phyloP scores from a whole-genome alignment of 2,888 invertebrate species.

The Spilosoma lubricipeda region DNA sequence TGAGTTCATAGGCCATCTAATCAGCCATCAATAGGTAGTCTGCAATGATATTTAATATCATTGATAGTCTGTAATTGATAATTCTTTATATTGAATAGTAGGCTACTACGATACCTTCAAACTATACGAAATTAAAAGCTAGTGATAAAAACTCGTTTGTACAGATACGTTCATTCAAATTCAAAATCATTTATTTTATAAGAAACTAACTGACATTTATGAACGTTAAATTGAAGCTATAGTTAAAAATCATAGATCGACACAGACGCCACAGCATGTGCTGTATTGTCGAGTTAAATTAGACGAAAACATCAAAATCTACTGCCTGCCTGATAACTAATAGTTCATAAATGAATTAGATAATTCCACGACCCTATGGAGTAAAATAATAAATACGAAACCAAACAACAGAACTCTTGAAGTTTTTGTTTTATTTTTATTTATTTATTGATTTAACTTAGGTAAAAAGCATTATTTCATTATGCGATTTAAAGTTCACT shows the following conservation, averaged over 20 bases:
- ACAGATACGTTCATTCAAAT: not conserved
- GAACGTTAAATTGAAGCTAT: too few relatives aligned
- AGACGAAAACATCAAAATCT: too few relatives aligned
- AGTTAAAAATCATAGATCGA: too few relatives aligned
- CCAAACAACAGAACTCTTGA: not conserved
- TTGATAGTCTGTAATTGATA: constrained; percentile 15
- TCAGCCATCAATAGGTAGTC: constrained; percentile 46
- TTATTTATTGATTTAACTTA: not conserved
- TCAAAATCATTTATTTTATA: too few relatives aligned
- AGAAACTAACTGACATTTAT: too few relatives aligned
- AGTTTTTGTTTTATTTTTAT: not conserved
- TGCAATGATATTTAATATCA: too few relatives aligned
- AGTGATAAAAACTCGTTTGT: not conserved
- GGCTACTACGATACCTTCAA: not conserved
- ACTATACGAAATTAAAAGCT: not conserved
- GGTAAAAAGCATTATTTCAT: not conserved
- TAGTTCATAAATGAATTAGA: not conserved
- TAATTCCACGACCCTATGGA: not conserved
- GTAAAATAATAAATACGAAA: not conserved
- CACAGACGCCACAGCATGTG: too few relatives aligned
- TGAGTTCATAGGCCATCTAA: constrained; percentile 66
- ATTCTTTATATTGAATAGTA: too few relatives aligned
- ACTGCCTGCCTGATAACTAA: too few relatives aligned
- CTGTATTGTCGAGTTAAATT: too few relatives aligned
- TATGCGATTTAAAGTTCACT: not conserved